Conservation (phyloP, 2,797 vertebrate genomes). For the Tamandua tetradactyla region DNA sequence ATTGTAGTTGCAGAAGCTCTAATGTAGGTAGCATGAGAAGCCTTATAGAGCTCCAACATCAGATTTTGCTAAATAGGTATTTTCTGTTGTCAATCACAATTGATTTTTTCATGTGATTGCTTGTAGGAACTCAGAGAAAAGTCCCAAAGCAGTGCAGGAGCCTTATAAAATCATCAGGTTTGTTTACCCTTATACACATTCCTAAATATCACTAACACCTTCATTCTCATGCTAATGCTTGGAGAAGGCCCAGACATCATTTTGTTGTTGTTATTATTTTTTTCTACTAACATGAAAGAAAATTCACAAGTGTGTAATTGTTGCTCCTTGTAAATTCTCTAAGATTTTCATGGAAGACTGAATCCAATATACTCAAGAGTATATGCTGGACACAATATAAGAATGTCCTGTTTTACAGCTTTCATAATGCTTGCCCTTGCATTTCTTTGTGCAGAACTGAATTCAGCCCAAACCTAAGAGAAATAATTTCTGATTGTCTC, state of each 20-base stretch:
- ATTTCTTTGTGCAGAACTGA: constrained; percentile 66
- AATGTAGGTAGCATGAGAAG: background rate
- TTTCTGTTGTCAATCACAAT: constrained; percentile 54
- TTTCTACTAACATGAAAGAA: background rate
- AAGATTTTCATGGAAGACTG: background rate
- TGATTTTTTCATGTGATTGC: constrained; percentile 51
- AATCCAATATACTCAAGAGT: background rate
- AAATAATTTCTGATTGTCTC: constrained; percentile 75
- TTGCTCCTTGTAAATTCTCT: constrained; percentile 23
- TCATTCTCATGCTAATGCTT: background rate
- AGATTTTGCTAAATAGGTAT: constrained; percentile 52
- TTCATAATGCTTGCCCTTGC: background rate
- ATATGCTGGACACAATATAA: background rate
- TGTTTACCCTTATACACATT: background rate
- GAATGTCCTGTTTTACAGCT: background rate
- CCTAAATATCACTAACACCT: background rate
- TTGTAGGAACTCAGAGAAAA: background rate
- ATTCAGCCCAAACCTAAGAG: constrained; percentile 68
- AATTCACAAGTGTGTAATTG: background rate
- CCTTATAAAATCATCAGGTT: background rate
- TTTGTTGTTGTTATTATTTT: background rate
- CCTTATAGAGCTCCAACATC: background rate
- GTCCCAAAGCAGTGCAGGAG: background rate
- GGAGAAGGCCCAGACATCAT: background rate
- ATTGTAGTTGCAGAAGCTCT: background rate